Evolutionary conservation across 2,888 invertebrate species (phyloP).

Genomic region (Lysandra coridon): DNA sequence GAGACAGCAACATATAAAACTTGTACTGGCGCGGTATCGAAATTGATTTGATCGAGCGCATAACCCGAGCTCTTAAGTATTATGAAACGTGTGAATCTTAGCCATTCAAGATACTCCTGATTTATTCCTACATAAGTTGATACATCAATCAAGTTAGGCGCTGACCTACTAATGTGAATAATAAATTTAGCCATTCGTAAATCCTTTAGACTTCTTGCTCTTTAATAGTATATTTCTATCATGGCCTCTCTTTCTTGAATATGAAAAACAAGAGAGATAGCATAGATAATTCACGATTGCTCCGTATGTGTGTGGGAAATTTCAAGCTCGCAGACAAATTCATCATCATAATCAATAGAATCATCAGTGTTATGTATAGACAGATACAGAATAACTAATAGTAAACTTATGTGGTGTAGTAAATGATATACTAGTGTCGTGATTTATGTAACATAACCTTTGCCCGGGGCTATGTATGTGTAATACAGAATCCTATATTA

Average conservation of each 20-base stretch:
- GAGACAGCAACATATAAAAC: too few relatives aligned
- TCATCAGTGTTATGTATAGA: neutral
- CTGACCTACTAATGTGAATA: neutral
- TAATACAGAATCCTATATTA: too few relatives aligned
- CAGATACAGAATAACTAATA: neutral
- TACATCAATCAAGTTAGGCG: neutral
- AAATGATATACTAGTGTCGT: slow-evolving; percentile 1
- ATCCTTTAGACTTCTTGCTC: neutral
- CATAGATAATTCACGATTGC: neutral
- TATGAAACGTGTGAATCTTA: neutral
- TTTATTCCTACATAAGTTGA: neutral
- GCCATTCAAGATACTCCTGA: neutral
- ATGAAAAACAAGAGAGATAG: neutral
- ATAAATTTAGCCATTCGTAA: neutral
- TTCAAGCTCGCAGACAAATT: neutral
- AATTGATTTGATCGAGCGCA: too few relatives aligned
- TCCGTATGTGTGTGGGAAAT: neutral
- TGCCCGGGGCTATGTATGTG: neutral
- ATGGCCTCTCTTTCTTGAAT: neutral
- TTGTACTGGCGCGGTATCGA: too few relatives aligned
- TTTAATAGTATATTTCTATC: neutral
- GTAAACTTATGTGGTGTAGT: neutral
- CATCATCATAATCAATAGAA: slow-evolving; percentile 1
- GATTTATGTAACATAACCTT: slow-evolving; percentile 32
- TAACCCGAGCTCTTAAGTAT: neutral